A percentile compares a stretch with the other conserved stretches of the same genome.
These are phyloP conservation scores for Pseudomyrmex sp. DNA, from an alignment of 1,140 invertebrate species.

Conservation along the genomic window DNA sequence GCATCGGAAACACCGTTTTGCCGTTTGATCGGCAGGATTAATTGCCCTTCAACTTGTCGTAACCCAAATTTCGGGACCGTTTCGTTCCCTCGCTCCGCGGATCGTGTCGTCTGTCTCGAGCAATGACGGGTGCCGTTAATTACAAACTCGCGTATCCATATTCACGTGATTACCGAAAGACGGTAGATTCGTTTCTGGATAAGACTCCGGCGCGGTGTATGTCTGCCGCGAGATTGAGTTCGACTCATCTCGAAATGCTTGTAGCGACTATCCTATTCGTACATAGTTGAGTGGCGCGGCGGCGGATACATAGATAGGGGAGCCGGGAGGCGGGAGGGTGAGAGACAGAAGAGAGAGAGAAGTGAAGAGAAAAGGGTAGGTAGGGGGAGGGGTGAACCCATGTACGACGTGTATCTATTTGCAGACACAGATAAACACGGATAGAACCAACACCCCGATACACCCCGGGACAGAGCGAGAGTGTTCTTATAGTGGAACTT, in stretches of 20 bases:
- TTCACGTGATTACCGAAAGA: slow-evolving; percentile 71
- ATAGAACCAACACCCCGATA: slow-evolving; percentile 78
- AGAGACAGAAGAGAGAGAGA: slow-evolving; percentile 62
- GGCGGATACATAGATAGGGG: slow-evolving; percentile 72
- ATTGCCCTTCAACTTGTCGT: slow-evolving; percentile 32
- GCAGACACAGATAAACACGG: slow-evolving; percentile 82
- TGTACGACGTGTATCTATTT: slow-evolving; percentile 81
- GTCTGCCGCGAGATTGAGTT: slow-evolving; percentile 78
- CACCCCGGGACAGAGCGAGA: slow-evolving; percentile 78
- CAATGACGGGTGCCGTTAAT: slow-evolving; percentile 62
- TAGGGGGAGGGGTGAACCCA: slow-evolving; percentile 74
- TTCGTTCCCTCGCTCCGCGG: background rate
- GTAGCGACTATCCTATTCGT: slow-evolving; percentile 77
- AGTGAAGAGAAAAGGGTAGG: slow-evolving; percentile 55
- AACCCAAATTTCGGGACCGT: slow-evolving; percentile 48
- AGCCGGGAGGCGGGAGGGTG: slow-evolving; percentile 20
- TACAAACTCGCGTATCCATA: slow-evolving; percentile 73
- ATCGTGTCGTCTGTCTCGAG: slow-evolving; percentile 16
- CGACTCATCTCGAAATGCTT: slow-evolving; percentile 80
- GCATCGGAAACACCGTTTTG: background rate
- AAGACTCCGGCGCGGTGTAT: slow-evolving; percentile 54
- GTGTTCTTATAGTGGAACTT: slow-evolving; percentile 86
- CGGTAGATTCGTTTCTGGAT: slow-evolving; percentile 70
- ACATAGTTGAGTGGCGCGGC: slow-evolving; percentile 76
- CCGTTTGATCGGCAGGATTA: slow-evolving; percentile 45